These are phyloP conservation scores for Syrphus vitripennis DNA, from an alignment of 2,888 invertebrate genomes.

Conservation along the genomic window DNA sequence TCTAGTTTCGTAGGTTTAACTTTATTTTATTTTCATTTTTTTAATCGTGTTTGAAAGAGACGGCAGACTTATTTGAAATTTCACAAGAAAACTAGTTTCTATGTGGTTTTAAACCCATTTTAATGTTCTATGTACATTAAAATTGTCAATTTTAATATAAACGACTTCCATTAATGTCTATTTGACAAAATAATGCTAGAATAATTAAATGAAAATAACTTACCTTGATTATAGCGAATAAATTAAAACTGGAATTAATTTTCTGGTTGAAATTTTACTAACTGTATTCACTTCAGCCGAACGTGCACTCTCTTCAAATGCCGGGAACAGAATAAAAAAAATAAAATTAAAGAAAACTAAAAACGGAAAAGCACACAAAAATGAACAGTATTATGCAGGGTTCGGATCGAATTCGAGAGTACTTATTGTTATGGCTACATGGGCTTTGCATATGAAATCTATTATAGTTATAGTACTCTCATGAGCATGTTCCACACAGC, in stretches of 20 bases:
- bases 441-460: no score
- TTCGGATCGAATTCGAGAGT: no score
- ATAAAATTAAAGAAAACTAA: background rate
- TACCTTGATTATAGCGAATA: background rate
- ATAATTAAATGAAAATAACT: background rate
- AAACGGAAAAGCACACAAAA: background rate
- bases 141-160: background rate
- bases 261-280: background rate
- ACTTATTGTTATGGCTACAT: no score
- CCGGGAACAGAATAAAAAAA: conserved; percentile 10
- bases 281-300: background rate
- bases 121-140: background rate
- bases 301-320: background rate
- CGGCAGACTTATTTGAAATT: background rate
- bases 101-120: background rate
- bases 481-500: no score
- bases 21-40: conserved; percentile 30
- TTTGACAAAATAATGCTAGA: background rate
- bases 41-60: conserved; percentile 20
- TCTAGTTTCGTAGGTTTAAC: background rate
- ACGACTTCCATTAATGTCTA: background rate
- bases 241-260: conserved; percentile 18
- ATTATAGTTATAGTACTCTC: no score
- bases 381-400: background rate
- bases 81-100: conserved; percentile 45